Conservation (phyloP, 2,797 vertebrate species). For the Hozukius guyotensis region DNA sequence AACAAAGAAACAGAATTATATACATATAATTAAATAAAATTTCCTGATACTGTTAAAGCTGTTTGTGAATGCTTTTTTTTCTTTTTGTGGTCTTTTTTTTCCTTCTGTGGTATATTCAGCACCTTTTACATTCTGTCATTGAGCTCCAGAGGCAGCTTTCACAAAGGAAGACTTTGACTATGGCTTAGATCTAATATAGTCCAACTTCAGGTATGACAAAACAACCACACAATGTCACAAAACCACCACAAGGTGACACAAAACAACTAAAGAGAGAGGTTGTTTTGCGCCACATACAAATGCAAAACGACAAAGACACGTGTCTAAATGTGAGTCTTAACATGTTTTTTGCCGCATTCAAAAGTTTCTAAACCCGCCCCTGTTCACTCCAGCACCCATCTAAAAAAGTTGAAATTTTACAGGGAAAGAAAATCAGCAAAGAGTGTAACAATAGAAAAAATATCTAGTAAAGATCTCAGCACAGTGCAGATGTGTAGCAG, state of each 20-base stretch:
- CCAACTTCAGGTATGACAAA: background rate
- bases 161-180: background rate
- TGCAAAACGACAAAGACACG: no score
- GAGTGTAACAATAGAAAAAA: no score
- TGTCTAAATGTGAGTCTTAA: no score
- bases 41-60: conserved; percentile 81
- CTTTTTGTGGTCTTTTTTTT: background rate
- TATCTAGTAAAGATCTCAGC: background rate
- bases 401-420: background rate
- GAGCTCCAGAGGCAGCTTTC: background rate
- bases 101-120: background rate
- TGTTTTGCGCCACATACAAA: no score
- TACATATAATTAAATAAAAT: conserved; percentile 87
- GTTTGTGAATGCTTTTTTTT: conserved; percentile 10
- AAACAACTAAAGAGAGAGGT: no score
- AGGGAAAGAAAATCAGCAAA: background rate
- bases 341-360: no score
- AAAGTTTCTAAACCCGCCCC: background rate
- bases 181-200: background rate
- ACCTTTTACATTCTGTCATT: background rate
- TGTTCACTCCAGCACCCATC: background rate
- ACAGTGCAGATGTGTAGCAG: background rate
- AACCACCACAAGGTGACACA: background rate
- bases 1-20: conserved; percentile 85
- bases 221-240: background rate